Conservation (phyloP, 2,113 vertebrate species). For the Cyprinodon variegatus region DNA sequence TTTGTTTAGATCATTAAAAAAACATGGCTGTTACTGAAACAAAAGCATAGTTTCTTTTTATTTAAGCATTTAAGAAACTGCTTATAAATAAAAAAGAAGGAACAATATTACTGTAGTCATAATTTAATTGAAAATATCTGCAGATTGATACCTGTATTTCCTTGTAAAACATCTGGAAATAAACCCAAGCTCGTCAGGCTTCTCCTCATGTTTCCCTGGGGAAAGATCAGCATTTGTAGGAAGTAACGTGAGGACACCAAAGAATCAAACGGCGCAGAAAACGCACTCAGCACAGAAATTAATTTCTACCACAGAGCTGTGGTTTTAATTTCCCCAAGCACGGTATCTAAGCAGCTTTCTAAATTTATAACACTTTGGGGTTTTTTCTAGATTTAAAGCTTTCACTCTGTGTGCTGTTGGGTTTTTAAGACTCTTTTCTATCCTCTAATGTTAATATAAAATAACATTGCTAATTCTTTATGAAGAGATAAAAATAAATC, state of each 20-base stretch:
- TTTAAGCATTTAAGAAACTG: constrained; percentile 11
- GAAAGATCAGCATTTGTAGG: constrained; percentile 47
- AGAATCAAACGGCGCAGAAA: constrained; percentile 32
- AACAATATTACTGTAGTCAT: neutral
- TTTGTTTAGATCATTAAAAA: neutral
- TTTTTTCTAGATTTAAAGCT: neutral
- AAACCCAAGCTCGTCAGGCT: constrained; percentile 78
- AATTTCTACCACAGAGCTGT: constrained; percentile 58
- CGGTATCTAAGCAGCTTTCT: constrained; percentile 41
- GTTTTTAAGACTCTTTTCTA: constrained; percentile 36
- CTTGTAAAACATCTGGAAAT: constrained; percentile 79
- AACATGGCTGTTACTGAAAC: constrained; percentile 1
- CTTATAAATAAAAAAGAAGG: neutral
- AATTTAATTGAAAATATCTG: constrained; percentile 5
- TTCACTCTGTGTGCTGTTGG: constrained; percentile 31
- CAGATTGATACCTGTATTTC: constrained; percentile 79
- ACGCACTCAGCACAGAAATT: constrained; percentile 53
- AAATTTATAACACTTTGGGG: constrained; percentile 38
- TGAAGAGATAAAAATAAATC: constrained; percentile 2
- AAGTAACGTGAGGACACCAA: constrained; percentile 44
- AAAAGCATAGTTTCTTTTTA: constrained; percentile 14
- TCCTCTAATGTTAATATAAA: constrained; percentile 34
- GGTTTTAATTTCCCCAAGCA: constrained; percentile 56
- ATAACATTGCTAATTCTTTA: constrained; percentile 26
- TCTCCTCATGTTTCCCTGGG: constrained; percentile 80